Evolutionary conservation across 2,888 invertebrate genomes (phyloP), one percentile per base, ranked within the genome.

Genomic region (Biston betularia): DNA sequence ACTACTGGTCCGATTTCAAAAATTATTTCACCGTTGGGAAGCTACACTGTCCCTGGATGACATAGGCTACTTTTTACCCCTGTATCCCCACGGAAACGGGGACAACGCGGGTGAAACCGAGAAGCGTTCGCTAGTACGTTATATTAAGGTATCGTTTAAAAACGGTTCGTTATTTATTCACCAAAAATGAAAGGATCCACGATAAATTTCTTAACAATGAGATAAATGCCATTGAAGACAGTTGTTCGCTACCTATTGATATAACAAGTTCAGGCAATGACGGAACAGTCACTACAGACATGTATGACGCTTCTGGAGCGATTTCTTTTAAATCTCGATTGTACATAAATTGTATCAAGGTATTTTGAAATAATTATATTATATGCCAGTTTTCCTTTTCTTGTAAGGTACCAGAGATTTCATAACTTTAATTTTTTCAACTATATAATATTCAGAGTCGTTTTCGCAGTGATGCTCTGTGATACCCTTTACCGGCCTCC

Each of bases 401-500:
- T 24, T 33, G 11, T 33, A 33, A 33, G 24, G 11, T 24, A 1
- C 11, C 4, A 2, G 6, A 7, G 24, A 14, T 14, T 7, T 33
- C 49, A 49, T 14, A 5, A 40, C 40, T 42, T 42, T 11, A 11
- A 15, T 35, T 53, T 34, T 61, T 58, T 54, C 46, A 42, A 61
- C 56, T 65, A 48, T 33, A 68, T 50, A 40, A 55, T 50, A 57
- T 72, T 59, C 72, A 69, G 72, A 68, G 65, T 68, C 64, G 61
- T 58, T 61, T 62, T 58, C 75, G 73, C 75, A 71, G 70, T 78
- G 82, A 38, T 48, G 46, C 15, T 58, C 57, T 48, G 57, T 24
- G 48, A 83, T 86, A 88, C 83, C 89, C 89, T 85, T 84, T 78
- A 77, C 77, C 76, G 89, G 90, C 87, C 89, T 87, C 89, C 90